phyloP scores from a whole-genome alignment of 2,113 vertebrate genomes.

The Apus apus region DNA sequence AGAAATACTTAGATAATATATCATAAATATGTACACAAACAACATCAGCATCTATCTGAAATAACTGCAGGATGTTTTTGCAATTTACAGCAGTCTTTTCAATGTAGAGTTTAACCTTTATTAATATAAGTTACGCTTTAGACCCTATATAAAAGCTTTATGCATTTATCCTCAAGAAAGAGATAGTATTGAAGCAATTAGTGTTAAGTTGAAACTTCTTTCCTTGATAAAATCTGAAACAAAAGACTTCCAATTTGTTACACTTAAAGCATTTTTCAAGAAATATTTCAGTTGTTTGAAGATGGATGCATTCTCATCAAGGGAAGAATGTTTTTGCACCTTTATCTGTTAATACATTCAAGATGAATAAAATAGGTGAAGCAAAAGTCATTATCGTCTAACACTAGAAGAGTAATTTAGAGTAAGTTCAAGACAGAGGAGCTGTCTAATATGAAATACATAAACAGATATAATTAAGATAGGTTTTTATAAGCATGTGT shows the following conservation, averaged over 20 bases:
- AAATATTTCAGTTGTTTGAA: conserved; percentile 24
- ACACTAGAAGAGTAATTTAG: conserved; percentile 66
- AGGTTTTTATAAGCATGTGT: conserved; percentile 60
- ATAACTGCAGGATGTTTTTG: conserved; percentile 36
- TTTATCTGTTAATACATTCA: conserved; percentile 79
- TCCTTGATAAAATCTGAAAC: conserved; percentile 35
- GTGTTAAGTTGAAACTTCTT: conserved; percentile 38
- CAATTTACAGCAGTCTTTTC: not conserved
- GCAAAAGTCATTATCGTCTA: conserved; percentile 55
- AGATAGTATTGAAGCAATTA: conserved; percentile 41
- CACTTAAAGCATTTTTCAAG: conserved; percentile 53
- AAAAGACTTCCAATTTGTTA: conserved; percentile 14
- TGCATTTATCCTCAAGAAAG: conserved; percentile 17
- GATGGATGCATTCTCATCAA: not conserved
- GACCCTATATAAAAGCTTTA: conserved; percentile 45
- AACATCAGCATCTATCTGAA: conserved; percentile 22
- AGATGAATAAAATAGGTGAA: conserved; percentile 80
- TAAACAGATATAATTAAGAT: conserved; percentile 62
- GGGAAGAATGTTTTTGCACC: conserved; percentile 74
- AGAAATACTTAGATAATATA: not conserved
- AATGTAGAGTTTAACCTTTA: conserved; percentile 44
- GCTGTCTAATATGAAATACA: conserved; percentile 59
- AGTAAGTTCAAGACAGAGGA: conserved; percentile 64
- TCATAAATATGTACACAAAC: conserved; percentile 30
- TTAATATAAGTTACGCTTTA: conserved; percentile 28